Evolutionary conservation across 1,140 invertebrate genomes (phyloP).

Genomic region (Coelopa frigida): DNA sequence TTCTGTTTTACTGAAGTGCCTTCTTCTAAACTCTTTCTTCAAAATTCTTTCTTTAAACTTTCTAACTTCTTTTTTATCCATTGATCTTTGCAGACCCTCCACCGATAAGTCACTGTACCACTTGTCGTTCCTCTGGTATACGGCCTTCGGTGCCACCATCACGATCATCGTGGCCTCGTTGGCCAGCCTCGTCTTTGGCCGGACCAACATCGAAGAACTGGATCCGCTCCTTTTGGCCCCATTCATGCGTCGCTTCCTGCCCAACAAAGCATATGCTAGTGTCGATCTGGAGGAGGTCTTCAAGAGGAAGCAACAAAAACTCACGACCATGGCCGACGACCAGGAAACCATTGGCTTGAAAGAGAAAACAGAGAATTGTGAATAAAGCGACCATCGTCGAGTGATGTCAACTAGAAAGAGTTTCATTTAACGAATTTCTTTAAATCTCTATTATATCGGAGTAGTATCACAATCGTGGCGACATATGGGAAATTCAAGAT

Average conservation of each 20-base stretch:
- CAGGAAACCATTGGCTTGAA: not conserved
- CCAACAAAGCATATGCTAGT: no score
- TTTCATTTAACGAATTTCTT: no score
- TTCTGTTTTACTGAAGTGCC: not conserved
- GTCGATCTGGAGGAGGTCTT: no score
- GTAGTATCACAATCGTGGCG: no score
- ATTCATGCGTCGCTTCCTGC: conserved; percentile 30
- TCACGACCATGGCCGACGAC: not conserved
- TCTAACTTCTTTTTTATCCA: no score
- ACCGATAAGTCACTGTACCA: conserved; percentile 26
- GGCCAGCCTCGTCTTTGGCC: conserved; percentile 21
- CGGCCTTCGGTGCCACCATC: conserved; percentile 23
- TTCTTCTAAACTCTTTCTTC: not conserved
- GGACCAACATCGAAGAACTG: conserved; percentile 25
- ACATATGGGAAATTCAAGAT: no score
- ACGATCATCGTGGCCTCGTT: conserved; percentile 20
- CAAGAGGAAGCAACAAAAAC: not conserved
- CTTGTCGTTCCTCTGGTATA: conserved; percentile 35
- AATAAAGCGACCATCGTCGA: not conserved
- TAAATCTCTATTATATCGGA: no score
- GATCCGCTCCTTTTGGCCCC: conserved; percentile 30
- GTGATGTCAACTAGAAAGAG: not conserved
- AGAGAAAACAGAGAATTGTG: not conserved
- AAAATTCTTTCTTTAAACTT: not conserved
- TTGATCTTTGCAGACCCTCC: conserved; percentile 26